phyloP scores from a whole-genome alignment of 35 echinoderm and acorn worm species.

The Heliocidaris tuberculata region DNA sequence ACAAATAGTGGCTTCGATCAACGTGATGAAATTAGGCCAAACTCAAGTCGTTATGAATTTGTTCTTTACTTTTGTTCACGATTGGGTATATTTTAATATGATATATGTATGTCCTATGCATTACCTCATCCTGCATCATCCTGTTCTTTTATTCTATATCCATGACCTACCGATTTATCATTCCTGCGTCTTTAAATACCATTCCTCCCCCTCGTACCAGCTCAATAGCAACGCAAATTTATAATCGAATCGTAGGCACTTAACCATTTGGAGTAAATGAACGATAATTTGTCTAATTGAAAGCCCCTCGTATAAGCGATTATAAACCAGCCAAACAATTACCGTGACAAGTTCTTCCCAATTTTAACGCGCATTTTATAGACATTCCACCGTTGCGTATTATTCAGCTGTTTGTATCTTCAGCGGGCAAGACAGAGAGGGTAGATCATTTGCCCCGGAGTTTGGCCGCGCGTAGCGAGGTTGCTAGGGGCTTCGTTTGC shows the following conservation, averaged over 20 bases:
- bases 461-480: neutral
- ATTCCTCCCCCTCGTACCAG: neutral
- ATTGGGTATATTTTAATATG: too few species aligned
- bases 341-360: neutral
- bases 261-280: neutral
- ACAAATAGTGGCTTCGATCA: too few species aligned
- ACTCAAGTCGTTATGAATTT: too few species aligned
- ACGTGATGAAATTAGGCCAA: too few species aligned
- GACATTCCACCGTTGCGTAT: constrained; percentile 7
- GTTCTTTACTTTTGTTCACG: too few species aligned
- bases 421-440: neutral
- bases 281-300: constrained; percentile 49
- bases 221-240: constrained; percentile 22
- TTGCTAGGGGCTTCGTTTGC: neutral
- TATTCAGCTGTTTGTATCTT: constrained; percentile 22
- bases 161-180: too few species aligned
- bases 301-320: neutral
- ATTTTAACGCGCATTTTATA: neutral
- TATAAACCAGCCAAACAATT: neutral
- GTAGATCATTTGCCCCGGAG: neutral
- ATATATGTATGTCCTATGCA: too few species aligned
- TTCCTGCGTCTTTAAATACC: neutral
- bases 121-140: too few species aligned
- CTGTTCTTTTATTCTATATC: too few species aligned
- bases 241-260: constrained; percentile 40